These are phyloP conservation scores for Cranoglanis bouderius DNA, from an alignment of 2,113 vertebrate species.

Conservation along the genomic window DNA sequence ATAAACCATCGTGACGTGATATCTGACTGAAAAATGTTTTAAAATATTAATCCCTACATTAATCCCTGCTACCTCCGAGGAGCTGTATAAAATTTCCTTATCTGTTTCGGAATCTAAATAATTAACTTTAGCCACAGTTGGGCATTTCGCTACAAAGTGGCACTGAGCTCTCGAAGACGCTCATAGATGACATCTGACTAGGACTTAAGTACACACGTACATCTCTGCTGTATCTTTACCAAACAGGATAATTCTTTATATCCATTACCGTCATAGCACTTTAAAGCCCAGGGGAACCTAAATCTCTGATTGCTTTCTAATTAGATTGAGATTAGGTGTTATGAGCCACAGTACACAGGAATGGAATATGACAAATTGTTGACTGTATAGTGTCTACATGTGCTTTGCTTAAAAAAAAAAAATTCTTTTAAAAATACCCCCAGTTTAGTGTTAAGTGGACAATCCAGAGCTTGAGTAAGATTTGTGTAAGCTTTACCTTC, in stretches of 20 bases:
- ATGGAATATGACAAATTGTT: background rate
- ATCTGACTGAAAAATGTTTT: constrained; percentile 9
- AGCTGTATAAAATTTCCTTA: constrained; percentile 18
- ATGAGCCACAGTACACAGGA: background rate
- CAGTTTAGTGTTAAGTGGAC: background rate
- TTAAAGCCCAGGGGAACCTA: background rate
- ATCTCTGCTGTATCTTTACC: background rate
- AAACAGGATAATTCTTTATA: background rate
- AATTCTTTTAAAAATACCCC: background rate
- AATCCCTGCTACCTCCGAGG: background rate
- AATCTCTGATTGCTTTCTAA: background rate
- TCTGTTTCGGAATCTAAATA: constrained; percentile 21
- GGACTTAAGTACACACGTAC: background rate
- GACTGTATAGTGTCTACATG: background rate
- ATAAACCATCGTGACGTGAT: background rate
- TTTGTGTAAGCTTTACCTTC: background rate
- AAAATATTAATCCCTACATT: constrained; percentile 29
- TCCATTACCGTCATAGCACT: background rate
- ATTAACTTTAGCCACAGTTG: constrained; percentile 26
- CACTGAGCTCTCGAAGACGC: background rate
- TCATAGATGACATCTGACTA: constrained; percentile 17
- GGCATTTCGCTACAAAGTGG: constrained; percentile 23
- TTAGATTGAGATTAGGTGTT: background rate
- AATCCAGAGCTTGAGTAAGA: background rate
- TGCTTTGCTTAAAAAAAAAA: background rate